phyloP scores from a whole-genome alignment of 1,140 invertebrate genomes.

The Drosophila melanica region DNA sequence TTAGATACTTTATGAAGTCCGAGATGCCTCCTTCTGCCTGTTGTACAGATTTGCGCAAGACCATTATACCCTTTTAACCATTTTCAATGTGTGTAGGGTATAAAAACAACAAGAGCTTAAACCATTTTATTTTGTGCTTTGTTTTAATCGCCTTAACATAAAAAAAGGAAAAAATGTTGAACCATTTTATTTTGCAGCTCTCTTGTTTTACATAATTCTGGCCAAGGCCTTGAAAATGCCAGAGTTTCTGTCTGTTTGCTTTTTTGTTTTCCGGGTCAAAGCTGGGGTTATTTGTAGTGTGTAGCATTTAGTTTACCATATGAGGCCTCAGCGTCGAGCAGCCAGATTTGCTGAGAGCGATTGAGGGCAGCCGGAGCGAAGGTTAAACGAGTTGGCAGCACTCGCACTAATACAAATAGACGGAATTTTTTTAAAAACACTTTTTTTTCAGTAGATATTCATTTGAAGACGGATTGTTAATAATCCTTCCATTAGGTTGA shows the following conservation, averaged over 20 bases:
- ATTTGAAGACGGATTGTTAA: constrained; percentile 20
- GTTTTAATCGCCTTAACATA: constrained; percentile 39
- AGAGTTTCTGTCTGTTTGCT: constrained; percentile 8
- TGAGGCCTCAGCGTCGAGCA: constrained; percentile 23
- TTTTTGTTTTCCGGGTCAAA: background rate
- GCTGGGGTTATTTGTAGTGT: constrained; percentile 19
- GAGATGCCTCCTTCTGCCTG: too few relatives aligned
- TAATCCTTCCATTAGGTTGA: constrained; percentile 12
- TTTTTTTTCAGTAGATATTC: constrained; percentile 29
- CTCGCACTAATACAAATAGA: constrained; percentile 8
- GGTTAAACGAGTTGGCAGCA: constrained; percentile 37
- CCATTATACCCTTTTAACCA: too few relatives aligned
- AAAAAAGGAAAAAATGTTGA: constrained; percentile 17
- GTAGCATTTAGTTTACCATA: constrained; percentile 12
- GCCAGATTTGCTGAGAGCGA: constrained; percentile 23
- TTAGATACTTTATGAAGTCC: too few relatives aligned
- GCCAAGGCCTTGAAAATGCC: constrained; percentile 37
- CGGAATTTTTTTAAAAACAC: constrained; percentile 12
- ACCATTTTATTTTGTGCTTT: constrained; percentile 32
- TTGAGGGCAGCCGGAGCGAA: constrained; percentile 22
- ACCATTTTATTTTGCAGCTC: constrained; percentile 21
- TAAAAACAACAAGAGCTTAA: constrained; percentile 18
- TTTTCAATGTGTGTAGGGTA: too few relatives aligned
- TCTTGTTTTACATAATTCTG: constrained; percentile 44
- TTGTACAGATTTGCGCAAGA: too few relatives aligned